Conservation (phyloP, 92 coral and sea anemone species). For the Palythoa caribaeorum region DNA sequence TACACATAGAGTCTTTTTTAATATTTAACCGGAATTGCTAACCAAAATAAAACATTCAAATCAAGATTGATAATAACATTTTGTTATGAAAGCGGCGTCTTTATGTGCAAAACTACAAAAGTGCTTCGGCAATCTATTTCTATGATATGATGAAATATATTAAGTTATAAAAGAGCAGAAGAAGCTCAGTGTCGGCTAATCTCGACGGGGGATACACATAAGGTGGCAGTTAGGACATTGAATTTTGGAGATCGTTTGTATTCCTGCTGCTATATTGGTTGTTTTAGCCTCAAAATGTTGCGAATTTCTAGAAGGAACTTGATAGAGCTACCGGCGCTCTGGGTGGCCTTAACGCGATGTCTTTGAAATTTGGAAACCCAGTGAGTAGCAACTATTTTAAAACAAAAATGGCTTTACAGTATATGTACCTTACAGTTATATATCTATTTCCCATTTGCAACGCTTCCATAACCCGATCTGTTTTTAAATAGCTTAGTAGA, state of each 20-base stretch:
- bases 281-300: background rate
- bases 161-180: background rate
- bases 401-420: background rate
- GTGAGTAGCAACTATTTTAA: background rate
- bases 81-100: constrained; percentile 14
- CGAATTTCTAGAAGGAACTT: constrained; percentile 2
- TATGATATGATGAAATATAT: background rate
- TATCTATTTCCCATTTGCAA: too few species aligned
- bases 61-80: background rate
- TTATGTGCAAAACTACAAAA: background rate
- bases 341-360: constrained; percentile 18
- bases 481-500: too few species aligned
- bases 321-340: background rate
- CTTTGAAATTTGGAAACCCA: constrained; percentile 4
- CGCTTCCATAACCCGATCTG: too few species aligned
- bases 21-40: background rate
- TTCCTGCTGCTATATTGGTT: constrained; percentile 3
- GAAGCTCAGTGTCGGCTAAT: background rate
- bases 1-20: background rate
- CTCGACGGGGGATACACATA: background rate
- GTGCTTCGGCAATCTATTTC: background rate
- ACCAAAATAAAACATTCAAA: constrained; percentile 11
- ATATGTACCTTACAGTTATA: too few species aligned
- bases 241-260: background rate
- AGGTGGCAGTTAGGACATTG: background rate